Evolutionary conservation across 1,140 invertebrate genomes (phyloP), one percentile per base, ranked within the genome.

Genomic region (Hyphantria cunea): DNA sequence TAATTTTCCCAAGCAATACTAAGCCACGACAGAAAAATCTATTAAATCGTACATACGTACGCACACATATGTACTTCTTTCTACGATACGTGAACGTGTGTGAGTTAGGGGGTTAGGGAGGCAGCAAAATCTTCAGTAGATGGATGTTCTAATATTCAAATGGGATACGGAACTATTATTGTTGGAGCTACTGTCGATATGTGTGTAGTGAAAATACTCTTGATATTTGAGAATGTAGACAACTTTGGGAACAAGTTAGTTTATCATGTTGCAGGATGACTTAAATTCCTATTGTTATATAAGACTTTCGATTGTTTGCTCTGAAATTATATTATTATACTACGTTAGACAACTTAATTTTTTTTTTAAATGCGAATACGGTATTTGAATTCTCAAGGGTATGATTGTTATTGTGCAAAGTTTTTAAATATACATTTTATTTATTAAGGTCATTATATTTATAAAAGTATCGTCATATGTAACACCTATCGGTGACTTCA

Each of bases 151-250:
- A 88, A 88, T 90, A 90, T 90, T 90, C 85, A 90, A 90, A 90
- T 90, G 87, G 87, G 83, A 90, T 90, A 86, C 86, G 85, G 87
- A 90, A 90, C 87, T 90, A 90, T 88, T 90, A 90, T 90, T 90
- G 85, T 88, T 84, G 78, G 83, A 90, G 85, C 87, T 82, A 90
- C 85, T 90, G 85, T 88, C 87, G 87, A 90, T 90, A 88, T 86
- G 54, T 66, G 64, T 12, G 17, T 15, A 33, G 78, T 61, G 42
- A 51, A 4, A 67, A 6, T 0, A 0, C 58, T 69, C 54, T 90
- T 90, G 85, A 74, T 86, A 70, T 17, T 82, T 77, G 44, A 37
- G 31, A n/a, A n/a, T n/a, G n/a, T n/a, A n/a, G n/a, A n/a, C n/a
- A n/a, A n/a, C n/a, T n/a, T n/a, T n/a, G n/a, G 39, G 14, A 12